Evolutionary conservation across 2,797 vertebrate genomes (phyloP).

Genomic region (Oreochromis grahami): DNA sequence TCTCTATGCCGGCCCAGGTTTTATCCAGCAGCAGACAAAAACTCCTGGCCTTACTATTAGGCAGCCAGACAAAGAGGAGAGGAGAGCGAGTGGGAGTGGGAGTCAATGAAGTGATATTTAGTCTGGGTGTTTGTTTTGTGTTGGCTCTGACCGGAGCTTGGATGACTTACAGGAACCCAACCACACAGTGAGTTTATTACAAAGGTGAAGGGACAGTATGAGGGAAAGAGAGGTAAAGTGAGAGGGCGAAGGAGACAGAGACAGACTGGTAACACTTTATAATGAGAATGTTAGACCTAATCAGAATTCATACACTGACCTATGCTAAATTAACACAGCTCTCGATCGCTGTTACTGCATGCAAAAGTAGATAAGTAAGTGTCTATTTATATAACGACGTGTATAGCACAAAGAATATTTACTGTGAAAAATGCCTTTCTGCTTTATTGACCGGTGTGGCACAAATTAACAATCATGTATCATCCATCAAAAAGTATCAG

Average conservation of each 20-base stretch:
- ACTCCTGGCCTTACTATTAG: not conserved
- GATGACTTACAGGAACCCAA: not conserved
- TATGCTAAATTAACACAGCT: not conserved
- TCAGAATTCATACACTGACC: not conserved
- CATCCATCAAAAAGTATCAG: not conserved
- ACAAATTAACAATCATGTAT: not conserved
- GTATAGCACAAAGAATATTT: not conserved
- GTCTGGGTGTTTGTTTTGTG: slow-evolving; percentile 15
- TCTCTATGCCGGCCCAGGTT: not conserved
- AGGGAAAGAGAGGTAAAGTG: not conserved
- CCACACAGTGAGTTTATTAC: not conserved
- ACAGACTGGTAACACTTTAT: not conserved
- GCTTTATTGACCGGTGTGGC: not conserved
- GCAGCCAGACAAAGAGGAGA: not conserved
- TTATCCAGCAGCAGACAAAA: not conserved
- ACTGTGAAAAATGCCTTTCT: not conserved
- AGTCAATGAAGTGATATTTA: slow-evolving; percentile 21
- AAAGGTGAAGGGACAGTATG: not conserved
- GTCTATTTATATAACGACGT: not conserved
- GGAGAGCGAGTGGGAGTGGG: not conserved
- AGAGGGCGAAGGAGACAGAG: not conserved
- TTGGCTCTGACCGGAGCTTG: not conserved
- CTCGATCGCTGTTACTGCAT: not conserved
- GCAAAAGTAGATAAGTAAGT: not conserved
- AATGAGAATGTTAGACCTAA: slow-evolving; percentile 13